Base-by-base conservation (phyloP, 2,113 vertebrate species). In the Aleadryas rufinucha region DNA sequence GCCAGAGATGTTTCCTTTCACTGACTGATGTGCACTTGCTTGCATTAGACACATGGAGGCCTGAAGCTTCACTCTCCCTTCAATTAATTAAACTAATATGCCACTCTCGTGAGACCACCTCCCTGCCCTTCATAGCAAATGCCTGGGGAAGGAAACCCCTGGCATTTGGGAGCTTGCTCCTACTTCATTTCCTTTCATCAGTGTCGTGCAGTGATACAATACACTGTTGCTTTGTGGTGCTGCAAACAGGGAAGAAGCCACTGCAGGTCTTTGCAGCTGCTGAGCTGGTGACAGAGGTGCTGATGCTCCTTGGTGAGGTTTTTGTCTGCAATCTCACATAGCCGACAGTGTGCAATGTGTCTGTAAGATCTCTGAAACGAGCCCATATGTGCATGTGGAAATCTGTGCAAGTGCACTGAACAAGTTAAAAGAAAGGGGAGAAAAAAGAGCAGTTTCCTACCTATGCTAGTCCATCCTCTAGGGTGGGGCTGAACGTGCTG, bases 341-440 rank as follows among this genome's bases (percentile, higher is more conserved):
- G 49, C 45, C 83, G 28, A n/a, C 41, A 50, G 64, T 0, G 5
- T 44, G 53, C 17, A 35, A 13, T 2, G 24, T 44, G 63, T 21
- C 76, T 59, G 77, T 30, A 42, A 35, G 1, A 1, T 9, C 50
- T 70, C 87, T 70, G 80, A 87, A 78, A 84, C 0, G 4, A 65
- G 47, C 21, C 7, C 0, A 1, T 6, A 17, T 1, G 13, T 30
- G 66, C n/a, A 64, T 2, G 2, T 28, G 35, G 78, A 39, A 76
- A 37, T 39, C n/a, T 28, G 5, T 64, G 75, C 54, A 56, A 79
- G 49, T 23, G 20, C n/a, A 49, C 0, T 31, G n/a, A 66, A 61
- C 4, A 18, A 57, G n/a, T 30, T 3, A 60, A 82, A 84, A 54
- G 23, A n/a, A 52, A 85, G 11, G 33, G 17, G 5, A 0, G 26